Base-by-base conservation (phyloP, 2,888 invertebrate genomes). In the Drosophila emarginata region DNA sequence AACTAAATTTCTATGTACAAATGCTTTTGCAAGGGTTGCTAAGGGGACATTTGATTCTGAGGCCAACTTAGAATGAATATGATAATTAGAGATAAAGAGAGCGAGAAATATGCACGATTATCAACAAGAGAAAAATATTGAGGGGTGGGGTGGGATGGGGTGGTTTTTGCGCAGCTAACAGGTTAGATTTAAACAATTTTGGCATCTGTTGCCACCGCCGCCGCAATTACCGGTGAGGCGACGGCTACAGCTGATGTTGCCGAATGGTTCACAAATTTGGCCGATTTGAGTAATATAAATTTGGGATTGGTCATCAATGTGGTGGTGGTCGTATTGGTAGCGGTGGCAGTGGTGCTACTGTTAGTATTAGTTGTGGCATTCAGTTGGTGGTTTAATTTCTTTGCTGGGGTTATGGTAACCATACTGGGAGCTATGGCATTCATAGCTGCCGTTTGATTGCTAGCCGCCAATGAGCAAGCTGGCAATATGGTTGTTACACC, bases 401-500 rank as follows among this genome's bases (percentile, higher is more conserved):
- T 88, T 51, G 75, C 78, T 21, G 91, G 87, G 58, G 90, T 87
- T 74, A 91, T 90, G 61, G 91, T 91, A 63, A 91, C 91, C 36
- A 89, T 90, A 62, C 89, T 90, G 32, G 89, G 90, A 11, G 87
- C 90, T 21, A 89, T 81, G 23, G 90, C 90, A 72, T 90, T 89
- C 90, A 90, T 89, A 4, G 90, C 90, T 1, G 90, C 90, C 14
- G 83, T 84, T 66, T 90, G 90, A 65, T 86, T 84, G 59, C 80
- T 81, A 15, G 90, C 90, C 9, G 90, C 89, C 68, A 90, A 60
- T 39, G 90, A 90, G 26, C 90, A 90, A 12, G 90, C 90, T 5
- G 90, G 90, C 72, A 90, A 74, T 62, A 90, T 90, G 21, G 90
- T 90, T 21, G 90, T 90, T 18, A 90, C 88, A 1, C 90, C 90